These are phyloP conservation scores for Holothuria glaberrima DNA, from an alignment of 35 echinoderm and acorn worm species.

Conservation along the genomic window DNA sequence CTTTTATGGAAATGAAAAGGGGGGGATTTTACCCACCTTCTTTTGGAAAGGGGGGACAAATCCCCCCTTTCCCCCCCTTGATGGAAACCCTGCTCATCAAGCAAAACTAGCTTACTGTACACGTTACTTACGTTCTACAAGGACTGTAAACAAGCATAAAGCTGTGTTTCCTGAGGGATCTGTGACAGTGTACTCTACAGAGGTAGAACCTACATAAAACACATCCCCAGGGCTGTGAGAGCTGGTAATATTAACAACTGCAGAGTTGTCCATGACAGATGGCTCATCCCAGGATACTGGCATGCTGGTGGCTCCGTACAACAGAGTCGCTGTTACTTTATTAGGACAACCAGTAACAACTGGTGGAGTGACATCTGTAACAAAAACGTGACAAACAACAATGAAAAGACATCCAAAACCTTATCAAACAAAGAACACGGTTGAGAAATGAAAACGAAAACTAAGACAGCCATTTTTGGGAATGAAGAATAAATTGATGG, in stretches of 20 bases:
- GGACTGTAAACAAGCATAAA: constrained; percentile 15
- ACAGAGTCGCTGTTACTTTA: not conserved
- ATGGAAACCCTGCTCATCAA: not conserved
- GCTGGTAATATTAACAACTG: not conserved
- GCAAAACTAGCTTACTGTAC: not conserved
- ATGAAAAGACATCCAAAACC: too few species aligned
- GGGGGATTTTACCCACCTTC: too few species aligned
- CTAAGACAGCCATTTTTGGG: too few species aligned
- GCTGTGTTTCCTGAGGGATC: constrained; percentile 18
- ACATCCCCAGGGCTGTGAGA: constrained; percentile 29
- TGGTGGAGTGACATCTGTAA: constrained; percentile 13
- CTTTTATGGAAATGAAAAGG: too few species aligned
- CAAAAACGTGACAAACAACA: too few species aligned
- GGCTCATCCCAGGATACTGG: constrained; percentile 39
- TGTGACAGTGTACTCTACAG: constrained; percentile 22
- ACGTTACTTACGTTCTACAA: constrained; percentile 35
- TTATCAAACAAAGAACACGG: too few species aligned
- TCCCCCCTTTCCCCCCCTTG: too few species aligned
- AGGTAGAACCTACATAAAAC: constrained; percentile 28
- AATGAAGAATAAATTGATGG: too few species aligned
- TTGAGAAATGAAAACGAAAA: too few species aligned
- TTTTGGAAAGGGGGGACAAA: too few species aligned
- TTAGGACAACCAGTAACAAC: constrained; percentile 16
- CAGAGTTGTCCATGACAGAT: not conserved
- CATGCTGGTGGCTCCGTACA: constrained; percentile 14